phyloP scores from a whole-genome alignment of 2,797 vertebrate genomes.

The Sebastes nivosus region DNA sequence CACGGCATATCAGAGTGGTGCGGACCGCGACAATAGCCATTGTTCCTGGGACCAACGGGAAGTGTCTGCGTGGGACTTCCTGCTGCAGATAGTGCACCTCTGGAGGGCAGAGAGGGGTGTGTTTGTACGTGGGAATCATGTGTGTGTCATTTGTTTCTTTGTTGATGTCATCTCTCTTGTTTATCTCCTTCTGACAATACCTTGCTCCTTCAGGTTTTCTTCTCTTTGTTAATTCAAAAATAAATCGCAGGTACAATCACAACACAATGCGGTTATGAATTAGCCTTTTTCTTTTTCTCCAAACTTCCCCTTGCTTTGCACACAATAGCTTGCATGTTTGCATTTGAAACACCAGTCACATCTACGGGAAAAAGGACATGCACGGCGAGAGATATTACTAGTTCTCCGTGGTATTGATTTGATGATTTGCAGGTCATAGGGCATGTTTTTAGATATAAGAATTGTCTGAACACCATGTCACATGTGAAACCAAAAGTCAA shows the following conservation, averaged over 20 bases:
- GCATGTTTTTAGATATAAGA: neutral
- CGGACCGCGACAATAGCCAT: constrained; percentile 82
- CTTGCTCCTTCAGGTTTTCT: neutral
- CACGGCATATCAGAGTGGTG: constrained; percentile 73
- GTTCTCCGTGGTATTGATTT: neutral
- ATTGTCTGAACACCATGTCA: neutral
- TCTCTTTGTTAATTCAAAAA: neutral
- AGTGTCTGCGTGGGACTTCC: constrained; percentile 84
- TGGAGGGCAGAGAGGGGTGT: constrained; percentile 66
- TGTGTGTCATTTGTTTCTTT: constrained; percentile 32
- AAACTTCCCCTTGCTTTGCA: neutral
- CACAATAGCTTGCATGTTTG: neutral
- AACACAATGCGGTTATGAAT: neutral
- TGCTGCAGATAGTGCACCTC: constrained; percentile 77
- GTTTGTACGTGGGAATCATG: constrained; percentile 29
- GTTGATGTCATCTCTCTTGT: constrained; percentile 29
- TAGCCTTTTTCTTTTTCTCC: neutral
- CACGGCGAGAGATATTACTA: neutral
- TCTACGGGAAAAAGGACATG: neutral
- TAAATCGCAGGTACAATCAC: neutral
- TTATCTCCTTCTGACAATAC: neutral
- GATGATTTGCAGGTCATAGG: neutral
- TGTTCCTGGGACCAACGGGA: constrained; percentile 83
- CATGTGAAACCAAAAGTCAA: too few species aligned
- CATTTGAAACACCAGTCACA: neutral